Base-by-base conservation (phyloP, 2,888 invertebrate species). In the Megastigmus dorsalis region DNA sequence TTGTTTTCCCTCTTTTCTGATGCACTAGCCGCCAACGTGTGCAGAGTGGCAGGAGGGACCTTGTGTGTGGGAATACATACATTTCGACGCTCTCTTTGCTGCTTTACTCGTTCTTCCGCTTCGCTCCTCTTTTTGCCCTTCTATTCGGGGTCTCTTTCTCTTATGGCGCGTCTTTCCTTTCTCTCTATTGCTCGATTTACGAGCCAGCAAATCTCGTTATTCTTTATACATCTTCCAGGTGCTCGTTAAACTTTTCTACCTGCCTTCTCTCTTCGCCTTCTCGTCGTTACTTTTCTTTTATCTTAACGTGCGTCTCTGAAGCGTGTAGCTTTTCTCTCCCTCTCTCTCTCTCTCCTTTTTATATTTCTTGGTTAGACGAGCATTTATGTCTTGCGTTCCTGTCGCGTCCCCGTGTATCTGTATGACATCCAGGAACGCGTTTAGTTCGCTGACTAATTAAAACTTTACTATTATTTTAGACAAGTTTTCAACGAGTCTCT, bases 171-270 rank as follows among this genome's bases (percentile, higher is more conserved):
- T n/a, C 1, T 15, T 18, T n/a, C 9, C 18, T 3, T 28, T 38
- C 33, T 36, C 38, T 9, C n/a, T 36, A 13, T 41, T 41, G 13
- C 2, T 41, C 15, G 33, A 72, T 72, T 66, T 41, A 52, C 50
- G 28, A 38, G 23, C 28, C 50, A 18, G 23, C 10, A 38, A 52
- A 66, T 52, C 50, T 66, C 36, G 52, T 72, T 72, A 59, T 72
- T 66, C 72, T 66, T 60, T 59, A 33, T 48, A 55, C 28, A 57
- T 43, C 41, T 50, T 38, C 33, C 15, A 18, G 28, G 13, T 26
- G 41, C 66, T 72, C 43, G 52, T 72, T 72, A 72, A 66, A 72
- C 55, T 60, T 59, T 66, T 66, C 57, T 60, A 52, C 60, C 38
- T 52, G n/a, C 52, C 41, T 66, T 60, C 7, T 54, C 23, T 54